A percentile compares a stretch with the other conserved stretches of the same genome.
These are phyloP conservation scores for Mycteria americana DNA, from an alignment of 2,797 vertebrate species.

Conservation along the genomic window DNA sequence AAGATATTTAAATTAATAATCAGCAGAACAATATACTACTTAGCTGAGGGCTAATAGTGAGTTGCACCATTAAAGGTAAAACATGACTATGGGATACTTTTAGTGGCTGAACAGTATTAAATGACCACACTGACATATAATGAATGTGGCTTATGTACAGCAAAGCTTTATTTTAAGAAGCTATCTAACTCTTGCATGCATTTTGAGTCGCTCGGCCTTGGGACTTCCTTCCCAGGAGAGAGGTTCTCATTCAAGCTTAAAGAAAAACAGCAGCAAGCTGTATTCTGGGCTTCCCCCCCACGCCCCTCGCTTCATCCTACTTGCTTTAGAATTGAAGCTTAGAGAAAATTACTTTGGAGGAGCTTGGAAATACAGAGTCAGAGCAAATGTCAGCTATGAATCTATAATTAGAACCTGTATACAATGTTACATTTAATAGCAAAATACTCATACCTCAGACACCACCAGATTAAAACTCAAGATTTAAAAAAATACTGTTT, in stretches of 20 bases:
- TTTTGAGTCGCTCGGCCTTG: background rate
- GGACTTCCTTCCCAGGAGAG: background rate
- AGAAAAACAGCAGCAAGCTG: background rate
- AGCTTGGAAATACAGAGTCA: background rate
- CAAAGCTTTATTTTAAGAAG: background rate
- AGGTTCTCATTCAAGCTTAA: background rate
- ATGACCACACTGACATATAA: rapidly evolving
- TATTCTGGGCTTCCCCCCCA: background rate
- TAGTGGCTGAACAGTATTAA: background rate
- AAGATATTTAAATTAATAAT: background rate
- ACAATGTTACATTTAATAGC: background rate
- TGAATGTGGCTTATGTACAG: rapidly evolving
- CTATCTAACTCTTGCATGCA: background rate
- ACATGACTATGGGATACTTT: background rate
- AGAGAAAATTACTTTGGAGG: background rate
- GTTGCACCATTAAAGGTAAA: background rate
- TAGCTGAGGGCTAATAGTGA: background rate
- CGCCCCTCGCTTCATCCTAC: background rate
- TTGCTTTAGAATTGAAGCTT: background rate
- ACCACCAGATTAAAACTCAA: background rate
- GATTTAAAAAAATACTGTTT: background rate
- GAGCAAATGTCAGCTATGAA: background rate
- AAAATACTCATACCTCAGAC: background rate
- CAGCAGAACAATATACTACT: background rate
- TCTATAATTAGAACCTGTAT: background rate